Conservation (phyloP, 2,113 vertebrate genomes). For the Aptenodytes forsteri region DNA sequence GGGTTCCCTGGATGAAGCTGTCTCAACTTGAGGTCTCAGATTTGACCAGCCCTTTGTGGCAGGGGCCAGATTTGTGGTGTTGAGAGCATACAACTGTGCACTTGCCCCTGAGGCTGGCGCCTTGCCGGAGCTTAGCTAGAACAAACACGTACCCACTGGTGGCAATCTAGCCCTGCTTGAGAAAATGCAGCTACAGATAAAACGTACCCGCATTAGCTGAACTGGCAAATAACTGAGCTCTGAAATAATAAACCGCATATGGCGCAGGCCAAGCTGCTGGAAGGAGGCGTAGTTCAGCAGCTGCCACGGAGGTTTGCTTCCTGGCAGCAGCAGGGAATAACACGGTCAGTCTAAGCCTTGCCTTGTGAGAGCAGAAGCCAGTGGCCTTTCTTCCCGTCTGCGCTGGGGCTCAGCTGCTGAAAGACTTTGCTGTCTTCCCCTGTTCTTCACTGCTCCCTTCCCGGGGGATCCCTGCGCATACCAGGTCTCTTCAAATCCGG, state of each 20-base stretch:
- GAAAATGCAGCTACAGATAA: background rate
- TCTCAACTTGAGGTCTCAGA: background rate
- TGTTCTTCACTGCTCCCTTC: background rate
- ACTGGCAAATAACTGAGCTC: slow-evolving; percentile 13
- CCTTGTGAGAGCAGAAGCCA: background rate
- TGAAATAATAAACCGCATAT: background rate
- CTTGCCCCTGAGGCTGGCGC: background rate
- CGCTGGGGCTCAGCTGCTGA: background rate
- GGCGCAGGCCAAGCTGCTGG: background rate
- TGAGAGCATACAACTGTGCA: background rate
- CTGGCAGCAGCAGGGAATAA: background rate
- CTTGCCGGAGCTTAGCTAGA: background rate
- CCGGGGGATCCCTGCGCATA: background rate
- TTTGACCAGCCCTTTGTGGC: background rate
- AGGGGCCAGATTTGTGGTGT: background rate
- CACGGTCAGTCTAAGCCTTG: background rate
- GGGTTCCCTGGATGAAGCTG: background rate
- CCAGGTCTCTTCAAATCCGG: background rate
- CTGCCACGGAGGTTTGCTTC: background rate
- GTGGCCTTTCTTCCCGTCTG: background rate
- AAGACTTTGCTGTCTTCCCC: background rate
- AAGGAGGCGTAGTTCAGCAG: background rate
- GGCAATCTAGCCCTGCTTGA: background rate
- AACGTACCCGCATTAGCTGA: background rate
- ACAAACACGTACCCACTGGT: background rate